phyloP scores from a whole-genome alignment of 1,140 invertebrate genomes.

The Limonius californicus region DNA sequence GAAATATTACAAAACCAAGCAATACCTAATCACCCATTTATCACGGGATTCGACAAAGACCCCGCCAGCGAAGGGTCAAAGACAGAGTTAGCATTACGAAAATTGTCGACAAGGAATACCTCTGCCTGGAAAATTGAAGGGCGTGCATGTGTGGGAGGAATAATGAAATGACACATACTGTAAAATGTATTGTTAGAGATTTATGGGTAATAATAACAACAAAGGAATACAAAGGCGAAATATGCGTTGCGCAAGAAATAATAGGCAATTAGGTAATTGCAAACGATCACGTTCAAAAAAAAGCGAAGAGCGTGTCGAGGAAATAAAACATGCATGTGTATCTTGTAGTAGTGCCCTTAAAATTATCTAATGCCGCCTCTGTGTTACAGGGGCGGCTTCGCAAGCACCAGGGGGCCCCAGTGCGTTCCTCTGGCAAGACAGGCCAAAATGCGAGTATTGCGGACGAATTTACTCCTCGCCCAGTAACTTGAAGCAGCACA shows the following conservation, averaged over 20 bases:
- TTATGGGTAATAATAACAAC: slow-evolving; percentile 30
- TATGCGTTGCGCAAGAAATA: slow-evolving; percentile 19
- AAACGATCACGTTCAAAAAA: slow-evolving; percentile 3
- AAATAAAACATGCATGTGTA: neutral
- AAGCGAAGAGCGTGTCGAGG: neutral
- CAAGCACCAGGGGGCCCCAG: neutral
- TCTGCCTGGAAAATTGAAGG: neutral
- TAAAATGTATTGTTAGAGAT: slow-evolving; percentile 15
- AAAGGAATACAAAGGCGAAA: slow-evolving; percentile 23
- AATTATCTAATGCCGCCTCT: slow-evolving; percentile 34
- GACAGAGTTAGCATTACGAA: neutral
- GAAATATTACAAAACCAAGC: slow-evolving; percentile 4
- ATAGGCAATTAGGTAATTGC: slow-evolving; percentile 27
- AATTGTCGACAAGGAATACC: neutral
- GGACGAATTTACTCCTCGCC: slow-evolving; percentile 28
- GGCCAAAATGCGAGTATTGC: slow-evolving; percentile 30
- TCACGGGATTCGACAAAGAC: neutral
- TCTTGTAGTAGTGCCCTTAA: neutral
- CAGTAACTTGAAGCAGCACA: slow-evolving; percentile 70
- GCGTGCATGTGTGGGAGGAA: neutral
- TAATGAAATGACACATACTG: neutral
- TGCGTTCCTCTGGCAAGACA: slow-evolving; percentile 20
- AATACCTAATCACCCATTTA: neutral
- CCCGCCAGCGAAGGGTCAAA: neutral
- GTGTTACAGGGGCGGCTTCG: slow-evolving; percentile 38